These are phyloP conservation scores for Ganaspis sp. DNA, from an alignment of 1,140 invertebrate species.

Conservation along the genomic window DNA sequence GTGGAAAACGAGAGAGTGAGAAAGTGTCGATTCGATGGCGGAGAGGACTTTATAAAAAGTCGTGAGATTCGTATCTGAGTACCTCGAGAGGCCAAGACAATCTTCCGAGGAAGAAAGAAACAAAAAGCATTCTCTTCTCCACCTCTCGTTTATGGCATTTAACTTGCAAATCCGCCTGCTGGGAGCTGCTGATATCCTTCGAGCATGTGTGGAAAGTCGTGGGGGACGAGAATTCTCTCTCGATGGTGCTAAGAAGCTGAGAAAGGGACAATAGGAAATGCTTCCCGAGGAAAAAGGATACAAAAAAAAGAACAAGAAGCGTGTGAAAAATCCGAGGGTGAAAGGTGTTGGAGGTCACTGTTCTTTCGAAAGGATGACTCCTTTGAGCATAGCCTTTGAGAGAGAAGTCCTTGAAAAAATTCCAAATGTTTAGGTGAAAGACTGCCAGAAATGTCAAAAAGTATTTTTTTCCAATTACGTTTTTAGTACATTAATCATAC, in stretches of 20 bases:
- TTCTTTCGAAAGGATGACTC: constrained; percentile 15
- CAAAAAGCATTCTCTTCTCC: constrained; percentile 47
- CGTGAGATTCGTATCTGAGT: constrained; percentile 35
- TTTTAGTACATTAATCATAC: background rate
- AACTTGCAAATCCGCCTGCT: constrained; percentile 70
- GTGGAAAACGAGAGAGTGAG: constrained; percentile 34
- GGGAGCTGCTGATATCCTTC: constrained; percentile 60
- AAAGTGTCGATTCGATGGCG: constrained; percentile 31
- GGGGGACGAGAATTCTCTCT: constrained; percentile 49
- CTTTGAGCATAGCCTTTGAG: no score
- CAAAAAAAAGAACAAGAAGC: constrained; percentile 45
- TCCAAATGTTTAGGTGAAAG: background rate
- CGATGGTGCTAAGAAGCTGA: constrained; percentile 38
- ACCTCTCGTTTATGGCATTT: constrained; percentile 67
- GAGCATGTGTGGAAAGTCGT: constrained; percentile 65
- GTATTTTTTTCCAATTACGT: background rate
- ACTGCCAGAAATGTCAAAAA: background rate
- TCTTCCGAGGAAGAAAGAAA: constrained; percentile 41
- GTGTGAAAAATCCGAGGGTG: constrained; percentile 64
- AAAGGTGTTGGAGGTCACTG: constrained; percentile 55
- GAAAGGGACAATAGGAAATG: constrained; percentile 38
- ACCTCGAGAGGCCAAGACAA: constrained; percentile 34
- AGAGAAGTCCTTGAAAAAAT: constrained; percentile 13
- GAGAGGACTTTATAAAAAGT: constrained; percentile 40
- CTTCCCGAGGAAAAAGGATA: constrained; percentile 35